phyloP scores from a whole-genome alignment of 2,888 invertebrate species.

The Nomada flava region DNA sequence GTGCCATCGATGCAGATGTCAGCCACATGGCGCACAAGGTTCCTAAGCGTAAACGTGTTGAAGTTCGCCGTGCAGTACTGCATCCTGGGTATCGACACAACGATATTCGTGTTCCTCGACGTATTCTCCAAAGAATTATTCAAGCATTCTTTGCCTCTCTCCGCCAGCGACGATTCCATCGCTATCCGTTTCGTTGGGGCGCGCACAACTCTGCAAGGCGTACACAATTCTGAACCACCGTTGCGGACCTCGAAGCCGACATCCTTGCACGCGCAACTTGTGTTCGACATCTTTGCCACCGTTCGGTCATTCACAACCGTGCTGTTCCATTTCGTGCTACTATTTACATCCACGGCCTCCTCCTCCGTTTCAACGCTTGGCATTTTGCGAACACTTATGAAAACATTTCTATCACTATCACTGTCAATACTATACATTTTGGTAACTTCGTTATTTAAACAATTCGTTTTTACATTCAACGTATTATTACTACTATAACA shows the following conservation, averaged over 20 bases:
- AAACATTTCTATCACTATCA: conserved; percentile 46
- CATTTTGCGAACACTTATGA: conserved; percentile 38
- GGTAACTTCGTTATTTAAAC: conserved; percentile 66
- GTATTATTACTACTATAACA: conserved; percentile 19
- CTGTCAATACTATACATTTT: conserved; percentile 54
- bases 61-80: conserved; percentile 34
- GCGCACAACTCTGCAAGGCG: conserved; percentile 43
- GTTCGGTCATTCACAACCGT: conserved; percentile 64
- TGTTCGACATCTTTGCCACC: conserved; percentile 38
- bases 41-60: conserved; percentile 68
- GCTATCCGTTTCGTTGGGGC: conserved; percentile 14
- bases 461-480: conserved; percentile 34
- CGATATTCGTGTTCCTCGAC: conserved; percentile 11
- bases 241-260: conserved; percentile 37
- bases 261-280: conserved; percentile 43
- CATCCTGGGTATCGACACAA: conserved; percentile 28
- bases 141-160: conserved; percentile 25
- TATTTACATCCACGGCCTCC: conserved; percentile 54
- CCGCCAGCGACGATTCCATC: conserved; percentile 23
- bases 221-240: conserved; percentile 27
- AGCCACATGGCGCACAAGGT: conserved; percentile 74
- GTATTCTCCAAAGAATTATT: conserved; percentile 20
- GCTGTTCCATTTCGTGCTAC: conserved; percentile 50
- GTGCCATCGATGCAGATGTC: conserved; percentile 68
- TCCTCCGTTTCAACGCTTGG: conserved; percentile 37